Conservation (phyloP, 2,888 invertebrate genomes). For the Acanthococcus lagerstroemiae region DNA sequence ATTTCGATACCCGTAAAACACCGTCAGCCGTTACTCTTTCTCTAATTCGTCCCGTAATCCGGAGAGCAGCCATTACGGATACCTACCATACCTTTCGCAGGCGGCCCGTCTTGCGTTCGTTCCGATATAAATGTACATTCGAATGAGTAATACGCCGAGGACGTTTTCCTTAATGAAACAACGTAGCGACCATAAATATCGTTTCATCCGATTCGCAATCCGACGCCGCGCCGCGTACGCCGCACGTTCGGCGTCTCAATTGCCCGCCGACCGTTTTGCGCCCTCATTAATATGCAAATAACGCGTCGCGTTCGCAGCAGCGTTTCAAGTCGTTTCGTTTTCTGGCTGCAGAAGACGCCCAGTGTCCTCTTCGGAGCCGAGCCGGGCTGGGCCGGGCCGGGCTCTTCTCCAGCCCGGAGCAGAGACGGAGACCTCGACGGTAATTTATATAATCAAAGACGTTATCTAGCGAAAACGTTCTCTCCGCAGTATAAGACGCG, state of each 20-base stretch:
- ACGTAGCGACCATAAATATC: slow-evolving; percentile 21
- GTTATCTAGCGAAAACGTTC: no score
- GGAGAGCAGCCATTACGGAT: no score
- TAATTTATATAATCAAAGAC: no score
- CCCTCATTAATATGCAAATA: slow-evolving; percentile 28
- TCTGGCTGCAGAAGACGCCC: slow-evolving; percentile 5
- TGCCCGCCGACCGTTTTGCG: slow-evolving; percentile 22
- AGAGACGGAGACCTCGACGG: no score
- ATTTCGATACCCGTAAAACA: no score
- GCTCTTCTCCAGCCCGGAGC: no score
- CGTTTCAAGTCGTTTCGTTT: slow-evolving; percentile 20
- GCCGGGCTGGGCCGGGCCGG: no score
- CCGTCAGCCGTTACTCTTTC: no score
- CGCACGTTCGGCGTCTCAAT: slow-evolving; percentile 1
- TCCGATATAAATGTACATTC: not conserved
- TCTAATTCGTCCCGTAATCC: no score
- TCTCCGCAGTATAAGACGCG: no score
- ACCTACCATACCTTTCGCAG: no score
- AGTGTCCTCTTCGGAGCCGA: not conserved
- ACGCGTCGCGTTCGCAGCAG: slow-evolving; percentile 16
- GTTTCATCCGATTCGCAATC: slow-evolving; percentile 20
- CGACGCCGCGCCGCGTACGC: not conserved
- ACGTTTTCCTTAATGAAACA: slow-evolving; percentile 24
- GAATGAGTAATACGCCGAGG: not conserved
- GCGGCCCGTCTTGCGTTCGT: not conserved